Percentiles rank a stretch among this genome's conserved stretches.
phyloP scores from a whole-genome alignment of 2,113 vertebrate genomes.

The Murina feae region DNA sequence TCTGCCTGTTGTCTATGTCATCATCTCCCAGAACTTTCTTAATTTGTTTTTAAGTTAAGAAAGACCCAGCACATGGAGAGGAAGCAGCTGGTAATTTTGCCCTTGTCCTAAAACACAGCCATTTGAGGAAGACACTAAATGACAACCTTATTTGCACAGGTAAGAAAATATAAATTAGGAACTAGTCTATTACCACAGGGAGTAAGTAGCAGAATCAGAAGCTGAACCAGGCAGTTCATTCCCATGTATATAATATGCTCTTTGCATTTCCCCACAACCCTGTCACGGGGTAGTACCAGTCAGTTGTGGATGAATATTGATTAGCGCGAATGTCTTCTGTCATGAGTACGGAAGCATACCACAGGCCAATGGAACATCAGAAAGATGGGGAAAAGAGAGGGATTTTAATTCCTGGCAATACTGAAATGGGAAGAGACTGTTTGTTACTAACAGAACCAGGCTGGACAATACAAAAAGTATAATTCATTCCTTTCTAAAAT shows the following conservation, averaged over 20 bases:
- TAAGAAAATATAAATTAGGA: neutral
- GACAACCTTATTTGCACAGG: neutral
- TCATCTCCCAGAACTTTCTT: neutral
- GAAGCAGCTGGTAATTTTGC: neutral
- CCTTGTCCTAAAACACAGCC: neutral
- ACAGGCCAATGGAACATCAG: neutral
- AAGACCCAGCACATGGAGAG: neutral
- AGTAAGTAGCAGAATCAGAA: neutral
- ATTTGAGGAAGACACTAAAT: neutral
- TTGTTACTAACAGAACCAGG: neutral
- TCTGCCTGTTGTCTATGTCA: conserved; percentile 21
- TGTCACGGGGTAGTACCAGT: accelerated
- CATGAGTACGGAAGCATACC: neutral
- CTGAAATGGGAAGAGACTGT: neutral
- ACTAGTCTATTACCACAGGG: neutral
- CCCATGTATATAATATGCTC: neutral
- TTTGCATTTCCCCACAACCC: neutral
- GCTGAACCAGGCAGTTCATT: neutral
- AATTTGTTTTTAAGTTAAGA: conserved; percentile 8
- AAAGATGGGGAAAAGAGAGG: neutral
- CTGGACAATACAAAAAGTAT: neutral
- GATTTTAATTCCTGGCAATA: neutral
- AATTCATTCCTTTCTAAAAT: neutral
- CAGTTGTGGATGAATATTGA: neutral
- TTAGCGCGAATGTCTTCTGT: neutral